A percentile compares a stretch with the other conserved stretches of the same genome.
These are phyloP conservation scores for Nephrocerus scutellatus DNA, from an alignment of 2,888 invertebrate species.

Conservation along the genomic window DNA sequence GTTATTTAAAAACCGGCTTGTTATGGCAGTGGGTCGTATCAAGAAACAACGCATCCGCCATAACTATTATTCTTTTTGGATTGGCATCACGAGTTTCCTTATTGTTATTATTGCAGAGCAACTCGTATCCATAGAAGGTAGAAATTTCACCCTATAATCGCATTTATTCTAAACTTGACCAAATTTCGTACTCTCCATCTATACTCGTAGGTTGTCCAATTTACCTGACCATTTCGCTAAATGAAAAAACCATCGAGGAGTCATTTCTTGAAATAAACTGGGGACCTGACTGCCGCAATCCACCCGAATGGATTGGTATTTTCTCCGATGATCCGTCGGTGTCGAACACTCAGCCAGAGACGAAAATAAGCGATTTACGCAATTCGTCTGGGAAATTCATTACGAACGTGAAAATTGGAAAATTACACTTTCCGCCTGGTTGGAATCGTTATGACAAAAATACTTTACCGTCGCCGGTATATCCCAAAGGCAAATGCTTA, in stretches of 20 bases:
- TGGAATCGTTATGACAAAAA: constrained; percentile 51
- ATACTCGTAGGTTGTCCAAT: constrained; percentile 37
- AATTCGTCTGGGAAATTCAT: constrained; percentile 50
- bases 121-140: no score
- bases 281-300: constrained; percentile 40
- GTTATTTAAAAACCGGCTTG: no score
- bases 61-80: no score
- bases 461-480: constrained; percentile 25
- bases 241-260: constrained; percentile 34
- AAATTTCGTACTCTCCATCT: no score
- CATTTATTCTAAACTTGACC: no score
- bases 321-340: constrained; percentile 42
- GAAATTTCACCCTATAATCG: no score
- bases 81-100: no score
- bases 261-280: constrained; percentile 40
- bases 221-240: constrained; percentile 39
- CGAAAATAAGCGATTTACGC: constrained; percentile 36
- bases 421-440: constrained; percentile 54
- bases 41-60: no score
- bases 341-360: constrained; percentile 31
- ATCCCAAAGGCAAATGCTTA: constrained; percentile 54
- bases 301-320: constrained; percentile 43
- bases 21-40: no score
- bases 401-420: constrained; percentile 47
- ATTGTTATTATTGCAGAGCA: no score